Evolutionary conservation across 1,140 invertebrate genomes (phyloP).

Genomic region (Forficula auricularia): DNA sequence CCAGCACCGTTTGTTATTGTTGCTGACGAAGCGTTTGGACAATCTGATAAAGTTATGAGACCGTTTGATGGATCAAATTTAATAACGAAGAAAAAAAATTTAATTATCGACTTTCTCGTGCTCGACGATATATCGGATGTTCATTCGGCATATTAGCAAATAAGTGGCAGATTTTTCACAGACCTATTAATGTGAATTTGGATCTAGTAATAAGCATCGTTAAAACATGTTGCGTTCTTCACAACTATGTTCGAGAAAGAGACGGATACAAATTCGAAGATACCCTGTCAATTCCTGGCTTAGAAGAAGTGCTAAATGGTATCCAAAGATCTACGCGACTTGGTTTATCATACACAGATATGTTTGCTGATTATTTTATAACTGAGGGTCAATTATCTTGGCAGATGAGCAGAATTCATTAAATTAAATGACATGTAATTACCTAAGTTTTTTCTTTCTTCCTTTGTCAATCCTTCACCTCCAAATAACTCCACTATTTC

Average conservation of each 20-base stretch:
- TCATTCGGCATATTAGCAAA: slow-evolving; percentile 26
- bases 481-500: background rate
- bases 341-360: too few species aligned
- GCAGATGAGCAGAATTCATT: background rate
- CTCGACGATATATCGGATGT: slow-evolving; percentile 27
- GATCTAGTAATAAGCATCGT: slow-evolving; percentile 19
- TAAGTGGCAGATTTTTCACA: slow-evolving; percentile 23
- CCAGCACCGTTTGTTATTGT: slow-evolving; percentile 22
- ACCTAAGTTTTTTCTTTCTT: background rate
- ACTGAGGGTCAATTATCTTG: background rate
- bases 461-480: background rate
- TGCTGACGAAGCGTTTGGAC: slow-evolving; percentile 28
- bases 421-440: background rate
- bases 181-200: slow-evolving; percentile 19
- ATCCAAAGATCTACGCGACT: too few species aligned
- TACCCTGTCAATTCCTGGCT: slow-evolving; percentile 1
- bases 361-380: background rate
- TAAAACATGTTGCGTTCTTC: slow-evolving; percentile 15
- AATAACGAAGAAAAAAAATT: slow-evolving; percentile 20
- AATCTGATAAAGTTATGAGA: slow-evolving; percentile 22
- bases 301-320: background rate
- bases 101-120: slow-evolving; percentile 26
- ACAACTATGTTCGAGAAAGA: slow-evolving; percentile 18
- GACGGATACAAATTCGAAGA: slow-evolving; percentile 8
- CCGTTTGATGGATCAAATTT: slow-evolving; percentile 17